Conservation (phyloP, 2,113 vertebrate species). For the Colaptes auratus region DNA sequence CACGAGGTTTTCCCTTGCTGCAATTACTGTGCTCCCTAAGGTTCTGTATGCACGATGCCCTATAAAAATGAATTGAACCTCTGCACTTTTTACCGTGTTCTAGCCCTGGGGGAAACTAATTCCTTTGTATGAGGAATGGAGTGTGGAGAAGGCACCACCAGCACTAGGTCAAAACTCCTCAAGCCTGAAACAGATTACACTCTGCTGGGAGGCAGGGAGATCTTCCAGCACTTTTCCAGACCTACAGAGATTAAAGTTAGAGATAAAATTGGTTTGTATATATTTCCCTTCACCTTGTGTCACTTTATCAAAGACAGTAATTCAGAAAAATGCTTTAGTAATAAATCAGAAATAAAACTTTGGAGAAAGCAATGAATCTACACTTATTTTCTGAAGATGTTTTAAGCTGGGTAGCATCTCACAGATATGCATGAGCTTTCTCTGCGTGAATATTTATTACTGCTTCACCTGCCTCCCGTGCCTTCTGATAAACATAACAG, state of each 20-base stretch:
- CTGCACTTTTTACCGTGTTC: background rate
- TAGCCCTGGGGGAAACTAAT: background rate
- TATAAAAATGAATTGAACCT: constrained; percentile 30
- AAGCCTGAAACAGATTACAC: constrained; percentile 15
- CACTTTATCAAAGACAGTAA: constrained; percentile 52
- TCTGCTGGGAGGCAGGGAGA: constrained; percentile 36
- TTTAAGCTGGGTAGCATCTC: constrained; percentile 33
- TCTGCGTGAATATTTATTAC: constrained; percentile 40
- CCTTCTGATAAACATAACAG: constrained; percentile 49
- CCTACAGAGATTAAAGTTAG: constrained; percentile 45
- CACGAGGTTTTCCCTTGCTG: background rate
- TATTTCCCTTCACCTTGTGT: constrained; percentile 53
- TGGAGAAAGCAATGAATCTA: constrained; percentile 44
- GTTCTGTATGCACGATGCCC: background rate
- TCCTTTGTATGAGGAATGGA: background rate
- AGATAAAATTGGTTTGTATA: constrained; percentile 49
- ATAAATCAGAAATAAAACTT: constrained; percentile 62
- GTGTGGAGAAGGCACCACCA: background rate
- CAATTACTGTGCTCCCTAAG: background rate
- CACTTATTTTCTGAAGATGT: constrained; percentile 37
- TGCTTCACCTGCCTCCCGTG: constrained; percentile 50
- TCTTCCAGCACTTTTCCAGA: constrained; percentile 36
- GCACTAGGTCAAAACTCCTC: background rate
- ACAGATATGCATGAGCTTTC: constrained; percentile 32
- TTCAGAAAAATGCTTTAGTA: constrained; percentile 56